Evolutionary conservation across 2,888 invertebrate genomes (phyloP).

Genomic region (Gortyna flavago): DNA sequence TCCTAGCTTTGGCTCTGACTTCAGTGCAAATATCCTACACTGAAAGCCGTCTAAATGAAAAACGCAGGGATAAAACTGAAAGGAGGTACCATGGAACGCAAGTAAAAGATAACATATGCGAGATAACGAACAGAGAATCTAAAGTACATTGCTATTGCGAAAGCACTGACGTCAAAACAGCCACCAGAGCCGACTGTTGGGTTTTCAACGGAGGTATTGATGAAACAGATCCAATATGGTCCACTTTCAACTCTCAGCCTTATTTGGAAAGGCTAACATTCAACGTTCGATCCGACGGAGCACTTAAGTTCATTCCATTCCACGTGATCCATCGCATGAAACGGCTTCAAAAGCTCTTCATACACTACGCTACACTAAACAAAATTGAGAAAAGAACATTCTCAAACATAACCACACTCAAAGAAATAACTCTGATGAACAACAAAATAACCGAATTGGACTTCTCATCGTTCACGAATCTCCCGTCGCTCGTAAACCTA

Average conservation of each 20-base stretch:
- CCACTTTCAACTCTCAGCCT: conserved; percentile 92
- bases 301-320: conserved; percentile 93
- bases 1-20: conserved; percentile 87
- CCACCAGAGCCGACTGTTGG: conserved; percentile 94
- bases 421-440: conserved; percentile 92
- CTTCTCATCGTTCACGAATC: conserved; percentile 93
- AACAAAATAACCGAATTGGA: conserved; percentile 93
- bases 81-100: conserved; percentile 82
- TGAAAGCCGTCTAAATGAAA: conserved; percentile 89
- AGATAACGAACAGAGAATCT: conserved; percentile 88
- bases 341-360: conserved; percentile 91
- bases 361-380: conserved; percentile 93
- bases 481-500: conserved; percentile 92
- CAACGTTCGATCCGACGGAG: conserved; percentile 92
- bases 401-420: conserved; percentile 92
- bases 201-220: conserved; percentile 92
- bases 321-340: conserved; percentile 92
- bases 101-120: conserved; percentile 90
- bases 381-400: conserved; percentile 93
- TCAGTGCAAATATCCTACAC: conserved; percentile 89
- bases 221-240: conserved; percentile 93
- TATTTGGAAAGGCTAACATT: conserved; percentile 92
- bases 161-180: conserved; percentile 88
- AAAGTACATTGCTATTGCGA: conserved; percentile 93
- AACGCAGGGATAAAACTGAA: conserved; percentile 88